phyloP scores from a whole-genome alignment of 1,140 invertebrate genomes.

The Parapsyche elsis region DNA sequence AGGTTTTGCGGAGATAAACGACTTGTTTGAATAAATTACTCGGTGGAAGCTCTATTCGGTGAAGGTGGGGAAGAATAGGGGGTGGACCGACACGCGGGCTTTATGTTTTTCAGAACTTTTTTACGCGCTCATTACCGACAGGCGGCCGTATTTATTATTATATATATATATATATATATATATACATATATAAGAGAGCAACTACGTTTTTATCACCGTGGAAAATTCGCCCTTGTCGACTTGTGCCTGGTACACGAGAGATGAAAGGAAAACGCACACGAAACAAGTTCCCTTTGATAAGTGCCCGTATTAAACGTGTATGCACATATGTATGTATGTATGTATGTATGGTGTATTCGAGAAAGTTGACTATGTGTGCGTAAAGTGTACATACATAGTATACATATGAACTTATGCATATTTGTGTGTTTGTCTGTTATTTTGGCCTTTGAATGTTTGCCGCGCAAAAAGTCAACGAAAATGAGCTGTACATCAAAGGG shows the following conservation, averaged over 20 bases:
- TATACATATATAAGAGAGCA: neutral
- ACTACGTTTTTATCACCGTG: too few species aligned
- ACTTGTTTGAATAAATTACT: slow-evolving; percentile 47
- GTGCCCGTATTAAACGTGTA: neutral
- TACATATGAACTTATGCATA: too few species aligned
- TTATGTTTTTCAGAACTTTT: slow-evolving; percentile 17
- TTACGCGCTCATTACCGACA: slow-evolving; percentile 17
- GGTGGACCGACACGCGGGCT: neutral
- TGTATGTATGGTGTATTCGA: neutral
- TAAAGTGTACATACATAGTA: too few species aligned
- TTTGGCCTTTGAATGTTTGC: too few species aligned
- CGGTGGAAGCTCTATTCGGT: slow-evolving; percentile 27
- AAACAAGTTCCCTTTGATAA: slow-evolving; percentile 5
- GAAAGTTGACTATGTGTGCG: neutral
- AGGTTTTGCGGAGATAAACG: slow-evolving; percentile 44
- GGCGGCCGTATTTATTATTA: neutral
- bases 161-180: neutral
- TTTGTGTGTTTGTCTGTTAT: too few species aligned
- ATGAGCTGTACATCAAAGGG: neutral
- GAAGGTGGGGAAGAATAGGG: neutral
- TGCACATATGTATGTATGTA: neutral
- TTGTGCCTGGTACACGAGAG: neutral
- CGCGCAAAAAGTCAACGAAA: neutral
- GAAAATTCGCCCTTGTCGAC: too few species aligned
- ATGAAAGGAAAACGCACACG: slow-evolving; percentile 6